Percentiles rank a stretch among this genome's conserved stretches.
These are phyloP conservation scores for Actinernus sp. DNA, from an alignment of 92 coral and sea anemone genomes.

Conservation along the genomic window DNA sequence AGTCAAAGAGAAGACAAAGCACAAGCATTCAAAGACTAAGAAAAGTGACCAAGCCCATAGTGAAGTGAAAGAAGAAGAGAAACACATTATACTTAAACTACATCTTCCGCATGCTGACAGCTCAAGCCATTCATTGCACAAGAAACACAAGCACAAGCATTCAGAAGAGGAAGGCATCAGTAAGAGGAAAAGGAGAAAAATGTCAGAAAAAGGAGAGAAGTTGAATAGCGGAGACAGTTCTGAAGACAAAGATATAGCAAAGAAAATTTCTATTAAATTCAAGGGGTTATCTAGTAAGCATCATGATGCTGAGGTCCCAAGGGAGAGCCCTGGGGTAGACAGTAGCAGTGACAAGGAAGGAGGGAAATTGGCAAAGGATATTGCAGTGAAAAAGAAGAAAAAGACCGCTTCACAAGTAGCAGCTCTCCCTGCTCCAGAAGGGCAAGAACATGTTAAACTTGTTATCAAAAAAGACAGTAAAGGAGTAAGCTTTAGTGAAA, in stretches of 20 bases:
- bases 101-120: slow-evolving; percentile 80
- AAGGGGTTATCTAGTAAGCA: slow-evolving; percentile 67
- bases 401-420: slow-evolving; percentile 8
- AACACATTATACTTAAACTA: slow-evolving; percentile 89
- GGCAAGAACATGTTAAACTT: slow-evolving; percentile 78
- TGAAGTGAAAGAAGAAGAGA: slow-evolving; percentile 70
- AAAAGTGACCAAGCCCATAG: slow-evolving; percentile 46
- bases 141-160: slow-evolving; percentile 59
- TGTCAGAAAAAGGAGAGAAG: slow-evolving; percentile 12
- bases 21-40: slow-evolving; percentile 65
- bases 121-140: slow-evolving; percentile 17
- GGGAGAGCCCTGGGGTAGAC: background rate
- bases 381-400: slow-evolving; percentile 49
- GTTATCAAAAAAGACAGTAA: slow-evolving; percentile 81
- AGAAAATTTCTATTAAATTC: slow-evolving; percentile 79
- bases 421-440: slow-evolving; percentile 11
- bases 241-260: slow-evolving; percentile 22
- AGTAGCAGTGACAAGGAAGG: background rate
- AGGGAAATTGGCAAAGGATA: slow-evolving; percentile 9
- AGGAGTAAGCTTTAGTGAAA: slow-evolving; percentile 1
- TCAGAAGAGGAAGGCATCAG: slow-evolving; percentile 13
- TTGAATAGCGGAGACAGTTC: slow-evolving; percentile 2
- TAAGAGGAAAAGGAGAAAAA: slow-evolving; percentile 15
- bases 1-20: slow-evolving; percentile 18
- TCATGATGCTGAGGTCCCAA: slow-evolving; percentile 37